Evolutionary conservation across 2,113 vertebrate genomes (phyloP), one percentile per base, ranked within the genome.

Genomic region (Zingel zingel): DNA sequence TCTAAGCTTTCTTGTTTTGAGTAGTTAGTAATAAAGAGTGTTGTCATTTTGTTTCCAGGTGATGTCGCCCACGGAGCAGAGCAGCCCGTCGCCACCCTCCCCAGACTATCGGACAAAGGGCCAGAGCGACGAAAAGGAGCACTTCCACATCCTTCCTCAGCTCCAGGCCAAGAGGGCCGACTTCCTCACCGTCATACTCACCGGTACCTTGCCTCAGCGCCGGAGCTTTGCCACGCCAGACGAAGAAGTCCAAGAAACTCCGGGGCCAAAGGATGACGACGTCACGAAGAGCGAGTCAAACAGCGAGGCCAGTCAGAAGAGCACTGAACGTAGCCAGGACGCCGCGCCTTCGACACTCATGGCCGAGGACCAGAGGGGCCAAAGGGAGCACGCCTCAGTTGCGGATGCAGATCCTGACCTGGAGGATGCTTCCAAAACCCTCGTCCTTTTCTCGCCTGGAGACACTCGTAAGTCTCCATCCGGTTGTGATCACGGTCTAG

Each of bases 361-460:
- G 93, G 98, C 98, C 0, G 97, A 99, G 3, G 98, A 98, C 65
- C 97, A 97, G 89, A 81, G 94, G 70, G 96, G 95, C 16, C 95
- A 92, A 43, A 95, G 92, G 90, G 97, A 97, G 57, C 94, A 96
- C 2, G 95, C 94, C 0, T 98, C 97, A 0, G 90, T 95, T 21
- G 97, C 96, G 0, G 97, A 99, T 0, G 97, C 95, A 23, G 98
- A 99, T 88, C 92, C 96, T 27, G 98, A 99, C 84, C 90, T 96
- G 27, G 98, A 99, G 91, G 98, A 99, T 47, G 97, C 96, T 59
- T 99, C 98, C 11, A 98, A 97, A 93, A 99, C 98, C 1, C 94
- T 99, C 14, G 97, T 99, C 78, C 95, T 99, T 11, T 98, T 99
- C 88, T 99, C 98, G 8, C 98, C 98, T 0, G 98, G 97, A n/a